Conservation (phyloP, 2,113 vertebrate species). For the Apteryx owenii region DNA sequence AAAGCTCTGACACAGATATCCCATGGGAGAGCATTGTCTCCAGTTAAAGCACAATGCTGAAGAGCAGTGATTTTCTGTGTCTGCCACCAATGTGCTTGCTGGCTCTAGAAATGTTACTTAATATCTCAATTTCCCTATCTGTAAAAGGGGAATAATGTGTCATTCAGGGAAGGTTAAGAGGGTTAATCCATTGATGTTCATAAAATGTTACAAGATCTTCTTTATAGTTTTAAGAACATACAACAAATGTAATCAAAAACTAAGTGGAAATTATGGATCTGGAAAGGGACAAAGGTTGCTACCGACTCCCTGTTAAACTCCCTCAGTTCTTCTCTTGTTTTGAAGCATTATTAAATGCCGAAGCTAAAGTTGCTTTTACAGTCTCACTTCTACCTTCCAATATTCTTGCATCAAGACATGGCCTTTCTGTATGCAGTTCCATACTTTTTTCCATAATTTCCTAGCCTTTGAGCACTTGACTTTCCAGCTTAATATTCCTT, state of each 20-base stretch:
- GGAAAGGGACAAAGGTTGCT: background rate
- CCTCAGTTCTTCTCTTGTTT: background rate
- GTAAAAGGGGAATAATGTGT: conserved; percentile 6
- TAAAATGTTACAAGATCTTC: conserved; percentile 13
- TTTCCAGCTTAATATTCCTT: background rate
- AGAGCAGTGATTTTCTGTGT: conserved; percentile 13
- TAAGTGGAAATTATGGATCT: background rate
- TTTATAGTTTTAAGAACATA: background rate
- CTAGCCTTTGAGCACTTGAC: background rate
- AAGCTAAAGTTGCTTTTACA: background rate
- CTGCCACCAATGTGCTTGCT: background rate
- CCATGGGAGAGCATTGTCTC: conserved; percentile 34
- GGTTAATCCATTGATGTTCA: conserved; percentile 25
- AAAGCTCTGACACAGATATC: conserved; percentile 58
- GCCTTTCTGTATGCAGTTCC: background rate
- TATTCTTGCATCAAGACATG: fast-evolving
- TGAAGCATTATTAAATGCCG: background rate
- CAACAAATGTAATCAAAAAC: background rate
- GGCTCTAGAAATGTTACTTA: conserved; percentile 34
- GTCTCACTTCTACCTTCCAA: background rate
- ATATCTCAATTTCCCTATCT: conserved; percentile 26
- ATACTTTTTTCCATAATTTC: background rate
- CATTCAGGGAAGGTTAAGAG: background rate
- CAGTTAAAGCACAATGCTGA: background rate
- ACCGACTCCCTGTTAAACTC: background rate